Evolutionary conservation across 2,888 invertebrate species (phyloP), one percentile per base, ranked within the genome.

Genomic region (Tetanocera ferruginea): DNA sequence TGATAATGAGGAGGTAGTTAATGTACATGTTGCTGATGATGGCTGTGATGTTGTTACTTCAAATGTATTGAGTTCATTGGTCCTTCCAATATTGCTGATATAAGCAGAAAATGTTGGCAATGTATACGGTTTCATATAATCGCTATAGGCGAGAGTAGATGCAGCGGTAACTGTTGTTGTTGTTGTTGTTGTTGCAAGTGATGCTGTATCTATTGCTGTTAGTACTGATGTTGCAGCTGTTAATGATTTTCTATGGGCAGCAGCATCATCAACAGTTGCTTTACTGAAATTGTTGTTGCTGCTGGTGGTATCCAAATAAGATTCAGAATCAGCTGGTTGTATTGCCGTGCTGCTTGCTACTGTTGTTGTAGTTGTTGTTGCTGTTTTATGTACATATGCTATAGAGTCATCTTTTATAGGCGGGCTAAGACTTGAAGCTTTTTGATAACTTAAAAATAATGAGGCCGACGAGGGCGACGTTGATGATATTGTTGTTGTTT

Each of bases 91-190:
- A 34, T 66, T 49, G 52, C 74, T 64, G 31, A 74, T 66, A 43
- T 74, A 74, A 51, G 23, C 75, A 43, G 60, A 64, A 37, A 69
- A 82, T 60, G 78, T 76, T 80, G 79, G 62, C 78, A 84, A 82
- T 79, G 80, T 81, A 77, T 83, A 86, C 37, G 85, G 83, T 78
- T 85, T 84, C 5, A 86, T 73, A 76, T 86, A 87, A 57, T 86
- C 84, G 60, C 76, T 81, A 79, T 80, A 80, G 28, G 79, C 80
- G 78, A 77, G 70, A 76, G 78, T 73, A 78, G 73, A 64, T 64
- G 19, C 11, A n/a, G 76, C 66, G 70, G 66, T 55, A n/a, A n/a
- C n/a, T 55, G 60, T n/a, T 34, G 19, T 19, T 9, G 71, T 19
- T 25, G 43, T 8, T 62, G 76, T 34, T 55, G 49, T 52, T 25